Evolutionary conservation across 2,888 invertebrate genomes (phyloP).

Genomic region (Zygaena filipendulae): DNA sequence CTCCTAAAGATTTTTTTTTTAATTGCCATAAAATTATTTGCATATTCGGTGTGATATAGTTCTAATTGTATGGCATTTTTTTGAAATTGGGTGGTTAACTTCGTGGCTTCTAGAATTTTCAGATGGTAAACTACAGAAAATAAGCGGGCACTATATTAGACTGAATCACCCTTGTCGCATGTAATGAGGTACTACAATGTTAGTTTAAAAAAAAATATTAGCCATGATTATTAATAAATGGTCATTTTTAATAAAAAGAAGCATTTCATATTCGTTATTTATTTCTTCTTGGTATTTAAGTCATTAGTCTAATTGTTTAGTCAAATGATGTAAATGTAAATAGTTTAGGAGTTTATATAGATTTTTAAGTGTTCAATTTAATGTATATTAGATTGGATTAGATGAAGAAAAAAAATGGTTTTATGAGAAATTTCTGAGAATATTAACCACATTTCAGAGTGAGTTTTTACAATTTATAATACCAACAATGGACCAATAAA

Average conservation of each 20-base stretch:
- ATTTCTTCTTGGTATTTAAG: conserved; percentile 51
- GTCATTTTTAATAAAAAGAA: conserved; percentile 51
- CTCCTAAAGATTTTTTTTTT: too few species aligned
- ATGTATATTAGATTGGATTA: conserved; percentile 57
- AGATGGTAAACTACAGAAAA: conserved; percentile 42
- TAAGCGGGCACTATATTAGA: conserved; percentile 50
- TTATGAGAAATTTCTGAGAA: conserved; percentile 30
- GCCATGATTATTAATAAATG: conserved; percentile 46
- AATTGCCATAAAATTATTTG: too few species aligned
- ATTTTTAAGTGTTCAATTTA: conserved; percentile 62
- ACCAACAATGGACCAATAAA: conserved; percentile 60
- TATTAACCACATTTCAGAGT: conserved; percentile 31
- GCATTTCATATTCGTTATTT: conserved; percentile 68
- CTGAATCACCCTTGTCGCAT: conserved; percentile 51
- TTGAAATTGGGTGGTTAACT: too few species aligned
- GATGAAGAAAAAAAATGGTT: too few species aligned
- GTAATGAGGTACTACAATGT: conserved; percentile 44
- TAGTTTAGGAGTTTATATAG: conserved; percentile 64
- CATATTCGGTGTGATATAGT: too few species aligned
- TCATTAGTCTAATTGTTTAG: conserved; percentile 62
- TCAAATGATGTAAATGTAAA: conserved; percentile 61
- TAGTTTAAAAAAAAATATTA: conserved; percentile 51
- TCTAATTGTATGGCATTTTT: too few species aligned
- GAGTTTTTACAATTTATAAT: conserved; percentile 37
- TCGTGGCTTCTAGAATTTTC: too few species aligned